Conservation (phyloP, 2,888 invertebrate species). For the Serrognathus titanus region DNA sequence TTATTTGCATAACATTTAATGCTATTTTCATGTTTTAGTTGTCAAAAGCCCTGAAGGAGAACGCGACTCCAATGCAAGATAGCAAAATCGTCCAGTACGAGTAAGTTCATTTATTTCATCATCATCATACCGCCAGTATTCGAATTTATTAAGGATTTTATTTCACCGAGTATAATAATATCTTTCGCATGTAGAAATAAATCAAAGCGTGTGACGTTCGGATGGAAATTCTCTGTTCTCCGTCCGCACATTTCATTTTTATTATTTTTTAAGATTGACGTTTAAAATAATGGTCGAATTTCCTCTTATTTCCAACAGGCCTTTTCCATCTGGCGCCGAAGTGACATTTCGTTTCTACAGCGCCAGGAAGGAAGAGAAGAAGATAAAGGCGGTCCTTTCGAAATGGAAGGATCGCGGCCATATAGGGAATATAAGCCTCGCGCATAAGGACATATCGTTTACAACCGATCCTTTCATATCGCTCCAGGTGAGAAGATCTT, state of each 20-base stretch:
- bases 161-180: too few relatives aligned
- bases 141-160: too few relatives aligned
- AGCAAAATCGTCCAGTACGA: conserved; percentile 18
- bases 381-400: conserved; percentile 54
- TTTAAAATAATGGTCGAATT: neutral
- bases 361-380: conserved; percentile 53
- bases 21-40: conserved; percentile 20
- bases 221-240: too few relatives aligned
- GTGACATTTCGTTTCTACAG: conserved; percentile 55
- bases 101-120: conserved; percentile 9
- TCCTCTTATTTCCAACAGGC: conserved; percentile 30
- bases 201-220: too few relatives aligned
- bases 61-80: conserved; percentile 19
- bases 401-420: conserved; percentile 59
- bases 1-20: conserved; percentile 12
- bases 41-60: conserved; percentile 16
- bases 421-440: conserved; percentile 58
- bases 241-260: too few relatives aligned
- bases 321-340: conserved; percentile 48
- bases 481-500: conserved; percentile 58
- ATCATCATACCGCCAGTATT: neutral
- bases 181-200: too few relatives aligned
- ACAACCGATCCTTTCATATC: conserved; percentile 69
- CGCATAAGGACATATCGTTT: conserved; percentile 65
- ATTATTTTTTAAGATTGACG: too few relatives aligned